Evolutionary conservation across 1,140 invertebrate genomes (phyloP), one percentile per base, ranked within the genome.

Genomic region (Brachionus manjavacas): DNA sequence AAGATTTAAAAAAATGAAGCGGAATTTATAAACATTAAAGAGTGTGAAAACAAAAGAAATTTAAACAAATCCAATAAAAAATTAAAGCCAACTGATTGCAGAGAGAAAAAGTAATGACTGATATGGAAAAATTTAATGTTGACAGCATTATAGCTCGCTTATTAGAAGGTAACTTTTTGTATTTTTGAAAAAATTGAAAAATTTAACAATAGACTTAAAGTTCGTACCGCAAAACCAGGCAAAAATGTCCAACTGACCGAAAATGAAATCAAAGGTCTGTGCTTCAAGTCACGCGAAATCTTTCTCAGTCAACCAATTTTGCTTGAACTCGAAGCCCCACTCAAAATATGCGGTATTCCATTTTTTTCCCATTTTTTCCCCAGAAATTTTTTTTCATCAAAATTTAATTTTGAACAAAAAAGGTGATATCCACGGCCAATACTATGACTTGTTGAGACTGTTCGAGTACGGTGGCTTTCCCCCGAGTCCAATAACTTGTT

Each of bases 401-500:
- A 46, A 46, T 46, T 46, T 46, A 46, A 35, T 35, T 35, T 35
- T n/a, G n/a, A n/a, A n/a, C n/a, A n/a, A n/a, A n/a, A 76, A 46
- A 76, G 72, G 72, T 91, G 98, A 99, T 89, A 99, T 99, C 87
- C 98, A 99, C 89, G 98, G 98, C 64, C 89, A 90, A 85, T 99
- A 99, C 89, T 98, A 97, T 89, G 98, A 99, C 91, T 91, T 99
- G 41, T 91, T 99, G 85, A 93, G 98, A 88, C 91, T 99, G 85
- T 99, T 99, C 90, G 98, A 99, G 89, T 99, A 99, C 90, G 98
- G 98, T 83, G 96, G 97, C 16, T 99, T 99, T 89, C 98, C 98
- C 98, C 98, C n/a, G 97, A 99, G 90, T 96, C 96, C 39, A 99
- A 99, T 91, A 99, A 99, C 91, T 91, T 99, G 85, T 99, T 99